A percentile compares a stretch with the other conserved stretches of the same genome.
phyloP scores from a whole-genome alignment of 2,888 invertebrate genomes.

The Tyria jacobaeae region DNA sequence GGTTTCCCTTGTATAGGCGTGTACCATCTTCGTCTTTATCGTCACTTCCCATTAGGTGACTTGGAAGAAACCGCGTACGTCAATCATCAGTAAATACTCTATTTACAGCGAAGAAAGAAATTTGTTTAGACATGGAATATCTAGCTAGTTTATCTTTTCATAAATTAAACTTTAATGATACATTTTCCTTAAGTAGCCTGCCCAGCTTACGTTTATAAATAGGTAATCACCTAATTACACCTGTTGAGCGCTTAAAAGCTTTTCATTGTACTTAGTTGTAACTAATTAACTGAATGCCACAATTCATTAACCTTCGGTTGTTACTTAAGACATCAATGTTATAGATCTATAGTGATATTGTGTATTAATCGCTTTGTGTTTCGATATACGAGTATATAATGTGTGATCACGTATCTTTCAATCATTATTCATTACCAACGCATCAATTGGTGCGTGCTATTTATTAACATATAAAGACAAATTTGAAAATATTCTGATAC shows the following conservation, averaged over 20 bases:
- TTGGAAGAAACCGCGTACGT: too few relatives aligned
- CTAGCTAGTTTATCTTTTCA: not conserved
- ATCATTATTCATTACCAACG: too few relatives aligned
- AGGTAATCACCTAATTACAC: conserved; percentile 38
- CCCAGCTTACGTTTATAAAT: conserved; percentile 7
- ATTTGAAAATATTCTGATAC: too few relatives aligned
- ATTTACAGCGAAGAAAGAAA: not conserved
- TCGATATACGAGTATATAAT: not conserved
- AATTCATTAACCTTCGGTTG: not conserved
- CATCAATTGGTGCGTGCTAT: too few relatives aligned
- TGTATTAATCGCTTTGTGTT: not conserved
- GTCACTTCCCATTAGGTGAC: too few relatives aligned
- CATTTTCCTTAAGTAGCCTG: not conserved
- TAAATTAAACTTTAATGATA: not conserved
- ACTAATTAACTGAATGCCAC: conserved; percentile 23
- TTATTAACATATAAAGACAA: too few relatives aligned
- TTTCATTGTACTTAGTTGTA: conserved; percentile 22
- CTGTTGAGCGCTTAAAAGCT: conserved; percentile 36
- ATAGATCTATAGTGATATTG: not conserved
- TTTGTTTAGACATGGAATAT: not conserved
- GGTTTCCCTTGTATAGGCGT: too few relatives aligned
- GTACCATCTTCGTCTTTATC: too few relatives aligned
- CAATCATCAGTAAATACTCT: too few relatives aligned
- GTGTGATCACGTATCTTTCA: too few relatives aligned
- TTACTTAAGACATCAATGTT: not conserved